Base-by-base conservation (phyloP, 2,113 vertebrate genomes). In the Tautogolabrus adspersus region DNA sequence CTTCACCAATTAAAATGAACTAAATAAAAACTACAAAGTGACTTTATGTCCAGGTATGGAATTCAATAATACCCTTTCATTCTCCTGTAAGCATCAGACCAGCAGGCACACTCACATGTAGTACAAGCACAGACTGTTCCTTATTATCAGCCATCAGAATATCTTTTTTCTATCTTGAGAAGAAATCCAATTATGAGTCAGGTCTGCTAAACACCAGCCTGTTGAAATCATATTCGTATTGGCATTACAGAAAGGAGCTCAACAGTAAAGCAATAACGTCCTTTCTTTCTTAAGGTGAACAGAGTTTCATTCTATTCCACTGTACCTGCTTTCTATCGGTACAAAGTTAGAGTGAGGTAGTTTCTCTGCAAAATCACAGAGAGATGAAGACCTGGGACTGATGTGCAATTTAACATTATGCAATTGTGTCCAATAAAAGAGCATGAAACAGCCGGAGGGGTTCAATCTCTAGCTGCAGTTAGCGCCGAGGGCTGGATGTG, bases 111-210 rank as follows among this genome's bases (percentile, higher is more conserved):
- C 63, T 68, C 49, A 60, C 56, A 66, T 57, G 64, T 26, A 26
- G 46, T 12, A 46, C 18, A 1, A 78, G 60, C 61, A 80, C 75
- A 84, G 38, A 30, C 63, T 74, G 61, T 54, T 68, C 54, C 61
- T 61, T 69, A 73, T 84, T 85, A 74, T 22, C 67, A 77, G 75
- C 73, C 15, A 1, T 15, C 52, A 56, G 23, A 79, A 19, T 16
- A 56, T 63, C 3, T 44, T 56, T 67, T 77, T 78, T 74, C 72
- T 72, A 76, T 77, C 83, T 71, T 55, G 61, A 63, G 55, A 74
- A 63, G 22, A 81, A 87, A 85, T 83, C 81, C 79, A 83, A 76
- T 87, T 83, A 84, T 55, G 61, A 86, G 61, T 78, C 75, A 82
- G 63, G 81, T 59, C 72, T 77, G 62, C 59, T 15, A 63, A 81